A percentile compares a stretch with the other conserved stretches of the same genome.
Evolutionary conservation across 2,888 invertebrate species (phyloP).

Genomic region (Stegophylla sp.): DNA sequence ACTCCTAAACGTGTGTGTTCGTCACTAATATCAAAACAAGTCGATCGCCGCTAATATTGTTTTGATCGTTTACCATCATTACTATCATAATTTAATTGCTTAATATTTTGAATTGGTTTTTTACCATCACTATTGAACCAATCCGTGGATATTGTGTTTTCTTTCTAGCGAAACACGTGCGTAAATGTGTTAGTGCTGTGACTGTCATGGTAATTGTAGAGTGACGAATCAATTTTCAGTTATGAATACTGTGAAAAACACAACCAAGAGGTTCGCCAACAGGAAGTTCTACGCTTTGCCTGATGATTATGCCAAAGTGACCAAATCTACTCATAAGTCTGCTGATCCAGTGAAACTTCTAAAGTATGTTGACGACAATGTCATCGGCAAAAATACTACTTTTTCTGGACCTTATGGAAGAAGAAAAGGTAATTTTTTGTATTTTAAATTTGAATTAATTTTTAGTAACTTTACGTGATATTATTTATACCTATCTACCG

Average conservation of each 20-base stretch:
- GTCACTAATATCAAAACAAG: neutral
- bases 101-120: neutral
- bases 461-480: no score
- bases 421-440: slow-evolving; percentile 73
- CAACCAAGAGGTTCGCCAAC: slow-evolving; percentile 61
- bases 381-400: slow-evolving; percentile 80
- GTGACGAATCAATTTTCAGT: neutral
- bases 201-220: slow-evolving; percentile 28
- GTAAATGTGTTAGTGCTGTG: neutral
- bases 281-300: slow-evolving; percentile 63
- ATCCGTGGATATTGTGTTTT: no score
- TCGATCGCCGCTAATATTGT: neutral
- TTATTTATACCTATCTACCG: no score
- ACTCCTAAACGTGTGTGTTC: slow-evolving; percentile 10
- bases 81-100: neutral
- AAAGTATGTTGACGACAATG: slow-evolving; percentile 80
- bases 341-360: slow-evolving; percentile 77
- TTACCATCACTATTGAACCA: neutral
- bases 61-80: neutral
- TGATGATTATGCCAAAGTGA: slow-evolving; percentile 61
- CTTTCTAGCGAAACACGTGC: slow-evolving; percentile 13
- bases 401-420: slow-evolving; percentile 84
- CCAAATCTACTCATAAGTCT: slow-evolving; percentile 64
- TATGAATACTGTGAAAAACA: slow-evolving; percentile 46
- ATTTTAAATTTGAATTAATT: neutral